Evolutionary conservation across 2,113 vertebrate genomes (phyloP), one percentile per base, ranked within the genome.

Genomic region (Onychostruthus taczanowskii): DNA sequence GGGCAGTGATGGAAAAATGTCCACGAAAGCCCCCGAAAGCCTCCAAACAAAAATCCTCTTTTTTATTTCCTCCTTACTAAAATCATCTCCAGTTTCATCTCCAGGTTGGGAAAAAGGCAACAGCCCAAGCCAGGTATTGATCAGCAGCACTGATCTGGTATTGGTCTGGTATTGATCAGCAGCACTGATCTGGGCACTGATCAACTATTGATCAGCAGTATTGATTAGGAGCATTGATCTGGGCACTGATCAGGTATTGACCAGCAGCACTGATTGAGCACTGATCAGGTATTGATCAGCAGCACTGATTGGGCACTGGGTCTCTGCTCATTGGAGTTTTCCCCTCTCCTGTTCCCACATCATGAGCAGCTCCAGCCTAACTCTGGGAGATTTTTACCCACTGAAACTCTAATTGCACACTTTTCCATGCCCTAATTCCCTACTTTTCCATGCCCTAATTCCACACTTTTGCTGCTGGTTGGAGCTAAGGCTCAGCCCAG

Each of bases 241-340:
- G 31, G 22, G 43, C 2, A 33, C 5, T 39, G 39, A 39, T 39
- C 39, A 39, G 7, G 13, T 1, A 69, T 28, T 69, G 46, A 50
- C 21, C 67, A 50, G n/a, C 31, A 35, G 33, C 6, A 13, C 9
- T 46, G 64, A 17, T 33, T 41, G 39, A 13, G 31, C 7, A 16
- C 12, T 35, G 17, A 68, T 68, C 39, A 41, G 39, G 39, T 5
- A 64, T 84, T 35, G 82, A 97, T 91, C 90, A 95, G 76, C 84
- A 94, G 78, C 80, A 44, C 80, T 28, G 77, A 86, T 79, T 50
- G 11, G 53, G 87, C 75, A 33, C 18, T 97, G 95, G 83, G 76
- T 93, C 93, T 93, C 93, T 83, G 75, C 92, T 94, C 79, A 81
- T 80, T 95, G 97, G 87, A 82, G 90, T 87, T 96, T 89, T 89